phyloP scores from a whole-genome alignment of 2,113 vertebrate genomes.

The Nematolebias whitei region DNA sequence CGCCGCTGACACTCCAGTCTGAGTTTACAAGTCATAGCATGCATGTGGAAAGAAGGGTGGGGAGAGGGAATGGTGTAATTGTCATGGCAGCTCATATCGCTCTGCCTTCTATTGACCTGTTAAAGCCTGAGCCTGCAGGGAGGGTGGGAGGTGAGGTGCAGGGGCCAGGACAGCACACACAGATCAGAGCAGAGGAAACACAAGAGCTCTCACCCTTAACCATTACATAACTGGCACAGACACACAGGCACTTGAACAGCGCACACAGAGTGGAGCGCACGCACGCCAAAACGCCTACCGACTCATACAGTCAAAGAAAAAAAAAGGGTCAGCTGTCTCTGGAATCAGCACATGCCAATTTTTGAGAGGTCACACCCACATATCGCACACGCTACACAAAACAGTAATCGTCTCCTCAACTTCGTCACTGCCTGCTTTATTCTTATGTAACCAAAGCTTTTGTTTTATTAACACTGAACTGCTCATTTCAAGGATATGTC shows the following conservation, averaged over 20 bases:
- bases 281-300: conserved; percentile 45
- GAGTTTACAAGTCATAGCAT: conserved; percentile 34
- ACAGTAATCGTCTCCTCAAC: conserved; percentile 37
- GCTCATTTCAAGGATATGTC: conserved; percentile 17
- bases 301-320: conserved; percentile 46
- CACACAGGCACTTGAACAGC: conserved; percentile 50
- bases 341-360: conserved; percentile 57
- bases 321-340: conserved; percentile 65
- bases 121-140: neutral
- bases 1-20: conserved; percentile 26
- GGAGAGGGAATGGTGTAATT: conserved; percentile 1
- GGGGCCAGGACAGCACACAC: conserved; percentile 44
- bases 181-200: conserved; percentile 36
- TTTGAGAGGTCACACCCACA: conserved; percentile 53
- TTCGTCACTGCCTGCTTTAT: conserved; percentile 12
- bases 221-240: conserved; percentile 60
- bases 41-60: conserved; percentile 7
- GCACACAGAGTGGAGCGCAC: conserved; percentile 34
- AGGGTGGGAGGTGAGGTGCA: conserved; percentile 12
- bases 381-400: conserved; percentile 36
- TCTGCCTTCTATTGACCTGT: conserved; percentile 17
- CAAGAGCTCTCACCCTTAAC: conserved; percentile 21
- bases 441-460: conserved; percentile 49
- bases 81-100: conserved; percentile 37
- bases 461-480: conserved; percentile 8